Percentiles rank a stretch among this genome's conserved stretches.
Evolutionary conservation across 2,797 vertebrate species (phyloP).

Genomic region (Bovichtus diacanthus): DNA sequence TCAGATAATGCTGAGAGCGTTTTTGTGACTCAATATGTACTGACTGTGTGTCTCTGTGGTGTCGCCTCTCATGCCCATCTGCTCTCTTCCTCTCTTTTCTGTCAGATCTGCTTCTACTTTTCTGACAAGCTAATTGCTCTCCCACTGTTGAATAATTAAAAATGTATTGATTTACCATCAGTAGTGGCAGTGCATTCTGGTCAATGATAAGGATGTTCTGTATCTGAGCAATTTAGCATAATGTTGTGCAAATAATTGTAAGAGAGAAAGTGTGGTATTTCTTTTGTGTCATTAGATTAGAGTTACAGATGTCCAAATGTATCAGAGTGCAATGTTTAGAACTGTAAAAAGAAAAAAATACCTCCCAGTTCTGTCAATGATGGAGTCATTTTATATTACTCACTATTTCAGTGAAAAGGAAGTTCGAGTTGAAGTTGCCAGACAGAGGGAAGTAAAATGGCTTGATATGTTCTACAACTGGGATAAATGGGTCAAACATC

Average conservation of each 20-base stretch:
- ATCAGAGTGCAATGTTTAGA: neutral
- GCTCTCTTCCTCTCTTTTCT: slow-evolving; percentile 47
- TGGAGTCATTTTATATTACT: slow-evolving; percentile 28
- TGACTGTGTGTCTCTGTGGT: slow-evolving; percentile 62
- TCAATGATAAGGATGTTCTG: slow-evolving; percentile 13
- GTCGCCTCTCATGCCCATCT: slow-evolving; percentile 43
- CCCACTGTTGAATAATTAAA: slow-evolving; percentile 68
- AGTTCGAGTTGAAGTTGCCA: slow-evolving; percentile 87
- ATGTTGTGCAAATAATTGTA: slow-evolving; percentile 5
- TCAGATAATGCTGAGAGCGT: slow-evolving; percentile 79
- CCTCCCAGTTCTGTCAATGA: slow-evolving; percentile 17
- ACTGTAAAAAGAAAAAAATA: neutral
- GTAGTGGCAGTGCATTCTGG: slow-evolving; percentile 10
- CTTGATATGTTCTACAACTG: slow-evolving; percentile 93
- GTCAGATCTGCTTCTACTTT: slow-evolving; percentile 48
- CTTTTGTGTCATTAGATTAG: neutral
- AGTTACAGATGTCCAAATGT: neutral
- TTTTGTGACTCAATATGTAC: slow-evolving; percentile 77
- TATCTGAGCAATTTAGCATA: neutral
- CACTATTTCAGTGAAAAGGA: slow-evolving; percentile 84
- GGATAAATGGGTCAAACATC: slow-evolving; percentile 93
- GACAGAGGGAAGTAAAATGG: slow-evolving; percentile 95
- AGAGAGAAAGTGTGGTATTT: neutral
- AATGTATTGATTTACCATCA: slow-evolving; percentile 50
- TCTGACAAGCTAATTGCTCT: slow-evolving; percentile 60